Evolutionary conservation across 2,797 vertebrate species (phyloP), one percentile per base, ranked within the genome.

Genomic region (Toxotes lorentzi): DNA sequence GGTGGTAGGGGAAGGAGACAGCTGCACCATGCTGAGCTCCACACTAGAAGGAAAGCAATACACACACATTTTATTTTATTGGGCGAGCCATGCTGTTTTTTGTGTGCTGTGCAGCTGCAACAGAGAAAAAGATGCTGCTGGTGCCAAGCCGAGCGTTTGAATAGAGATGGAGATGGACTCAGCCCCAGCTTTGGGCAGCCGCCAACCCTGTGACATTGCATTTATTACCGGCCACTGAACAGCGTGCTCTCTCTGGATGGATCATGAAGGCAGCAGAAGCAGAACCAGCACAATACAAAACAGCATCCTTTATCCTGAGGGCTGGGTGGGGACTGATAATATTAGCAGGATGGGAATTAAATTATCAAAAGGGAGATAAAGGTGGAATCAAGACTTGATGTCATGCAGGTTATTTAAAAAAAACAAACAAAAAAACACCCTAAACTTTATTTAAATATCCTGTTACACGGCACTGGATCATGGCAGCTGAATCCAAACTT

Each of bases 21-120:
- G 95, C 93, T 96, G 97, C 92, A 98, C 97, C 97, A 98, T 97
- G 92, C 86, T 76, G 90, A 90, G 61, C 43, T 73, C 72, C 85
- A 86, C 70, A 62, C 79, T 95, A 91, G 81, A 84, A 88, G 58
- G 23, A 76, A 7, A 19, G 13, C n/a, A n/a, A 27, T 27, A 27
- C 27, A 27, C 27, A 61, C 21, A 74, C 23, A 14, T 41, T 23
- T 61, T 4, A 63, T 5, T 30, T 4, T 7, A 53, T 48, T 13
- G 21, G 0, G 30, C 6, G 45, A 24, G 50, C 57, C 5, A 14
- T 12, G 9, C n/a, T 0, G 43, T 48, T 19, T 43, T 19, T 27
- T 27, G 27, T 43, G 38, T 64, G 70, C 34, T 59, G 32, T 16
- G 54, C 60, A 23, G 41, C 27, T n/a, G 16, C 24, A 56, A 23